Conservation (phyloP, 2,113 vertebrate genomes). For the Melanostigma gelatinosum region DNA sequence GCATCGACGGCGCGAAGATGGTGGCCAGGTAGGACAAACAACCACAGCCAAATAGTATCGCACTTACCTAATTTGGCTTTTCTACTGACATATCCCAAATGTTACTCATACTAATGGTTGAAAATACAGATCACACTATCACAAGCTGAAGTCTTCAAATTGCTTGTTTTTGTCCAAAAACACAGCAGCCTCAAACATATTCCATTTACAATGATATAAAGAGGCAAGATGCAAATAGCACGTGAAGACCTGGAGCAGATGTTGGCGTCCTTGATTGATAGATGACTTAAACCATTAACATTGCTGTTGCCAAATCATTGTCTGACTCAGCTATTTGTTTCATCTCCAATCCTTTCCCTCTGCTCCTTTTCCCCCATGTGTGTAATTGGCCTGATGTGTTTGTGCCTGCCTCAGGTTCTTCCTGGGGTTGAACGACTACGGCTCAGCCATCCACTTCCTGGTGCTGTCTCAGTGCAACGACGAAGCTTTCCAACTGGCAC, state of each 20-base stretch:
- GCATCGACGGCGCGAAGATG: slow-evolving; percentile 97
- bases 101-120: neutral
- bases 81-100: neutral
- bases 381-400: neutral
- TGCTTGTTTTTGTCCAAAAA: neutral
- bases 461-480: slow-evolving; percentile 96
- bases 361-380: no score
- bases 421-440: slow-evolving; percentile 92
- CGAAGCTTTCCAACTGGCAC: slow-evolving; percentile 97
- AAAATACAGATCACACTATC: neutral
- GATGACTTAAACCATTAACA: neutral
- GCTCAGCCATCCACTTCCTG: slow-evolving; percentile 96
- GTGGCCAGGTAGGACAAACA: slow-evolving; percentile 89
- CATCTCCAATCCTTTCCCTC: neutral
- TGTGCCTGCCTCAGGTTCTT: slow-evolving; percentile 87
- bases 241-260: neutral
- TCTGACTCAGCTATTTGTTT: neutral
- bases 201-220: neutral
- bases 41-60: neutral
- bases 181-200: neutral
- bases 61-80: neutral
- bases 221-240: neutral
- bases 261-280: neutral
- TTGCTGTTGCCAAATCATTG: neutral
- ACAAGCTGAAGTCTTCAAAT: no score